A percentile compares a stretch with the other conserved stretches of the same genome.
Evolutionary conservation across 2,888 invertebrate genomes (phyloP).

Genomic region (Heteromurus nitidus): DNA sequence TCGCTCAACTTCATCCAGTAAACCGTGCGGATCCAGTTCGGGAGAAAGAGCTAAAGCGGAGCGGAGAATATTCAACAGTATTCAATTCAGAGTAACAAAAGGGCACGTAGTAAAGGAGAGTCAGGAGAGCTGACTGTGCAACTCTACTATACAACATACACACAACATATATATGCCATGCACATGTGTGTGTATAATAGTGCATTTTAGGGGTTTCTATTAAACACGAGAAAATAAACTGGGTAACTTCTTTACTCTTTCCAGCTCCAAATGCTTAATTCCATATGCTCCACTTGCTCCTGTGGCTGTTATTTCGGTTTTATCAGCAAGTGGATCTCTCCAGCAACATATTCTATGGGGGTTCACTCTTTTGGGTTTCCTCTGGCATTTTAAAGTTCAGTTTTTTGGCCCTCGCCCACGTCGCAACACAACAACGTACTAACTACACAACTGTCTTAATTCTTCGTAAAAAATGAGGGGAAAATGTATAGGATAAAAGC

Average conservation of each 20-base stretch:
- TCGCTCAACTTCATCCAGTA: too few relatives aligned
- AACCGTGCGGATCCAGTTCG: too few relatives aligned
- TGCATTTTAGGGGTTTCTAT: too few relatives aligned
- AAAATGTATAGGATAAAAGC: constrained; percentile 26
- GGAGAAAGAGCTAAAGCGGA: too few relatives aligned
- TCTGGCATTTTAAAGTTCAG: neutral
- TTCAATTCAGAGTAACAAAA: neutral
- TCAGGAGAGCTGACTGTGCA: too few relatives aligned
- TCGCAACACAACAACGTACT: too few relatives aligned
- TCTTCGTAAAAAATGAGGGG: neutral
- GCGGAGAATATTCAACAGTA: neutral
- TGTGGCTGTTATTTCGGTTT: constrained; percentile 16
- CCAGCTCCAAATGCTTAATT: constrained; percentile 3
- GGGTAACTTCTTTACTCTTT: neutral
- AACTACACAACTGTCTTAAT: constrained; percentile 17
- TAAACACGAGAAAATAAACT: too few relatives aligned
- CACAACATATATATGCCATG: too few relatives aligned
- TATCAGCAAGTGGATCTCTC: constrained; percentile 9
- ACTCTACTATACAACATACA: too few relatives aligned
- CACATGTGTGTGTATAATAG: too few relatives aligned
- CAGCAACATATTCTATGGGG: too few relatives aligned
- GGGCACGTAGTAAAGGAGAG: neutral
- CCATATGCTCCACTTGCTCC: constrained; percentile 30
- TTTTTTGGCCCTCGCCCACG: neutral
- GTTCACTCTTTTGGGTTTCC: too few relatives aligned